phyloP scores from a whole-genome alignment of 1,140 invertebrate genomes.

The Muscidifurax raptorellus region DNA sequence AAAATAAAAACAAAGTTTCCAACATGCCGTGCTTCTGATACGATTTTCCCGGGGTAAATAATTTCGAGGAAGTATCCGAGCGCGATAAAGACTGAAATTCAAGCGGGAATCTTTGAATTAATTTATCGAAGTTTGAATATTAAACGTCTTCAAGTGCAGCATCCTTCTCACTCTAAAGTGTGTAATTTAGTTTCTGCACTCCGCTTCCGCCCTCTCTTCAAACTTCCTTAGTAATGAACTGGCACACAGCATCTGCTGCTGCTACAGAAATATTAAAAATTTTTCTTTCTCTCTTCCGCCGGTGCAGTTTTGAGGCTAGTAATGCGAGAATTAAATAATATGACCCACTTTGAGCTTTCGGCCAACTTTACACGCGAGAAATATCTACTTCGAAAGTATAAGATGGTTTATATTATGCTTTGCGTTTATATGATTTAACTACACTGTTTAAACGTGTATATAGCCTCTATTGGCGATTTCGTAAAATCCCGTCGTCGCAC shows the following conservation, averaged over 20 bases:
- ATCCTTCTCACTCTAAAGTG: conserved; percentile 42
- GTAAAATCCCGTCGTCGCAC: neutral
- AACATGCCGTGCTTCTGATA: no score
- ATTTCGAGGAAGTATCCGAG: neutral
- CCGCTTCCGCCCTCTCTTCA: neutral
- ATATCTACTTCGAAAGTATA: neutral
- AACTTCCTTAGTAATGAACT: conserved; percentile 47
- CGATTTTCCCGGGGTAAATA: neutral
- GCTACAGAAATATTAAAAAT: conserved; percentile 46
- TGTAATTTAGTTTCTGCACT: conserved; percentile 42
- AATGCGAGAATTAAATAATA: conserved; percentile 35
- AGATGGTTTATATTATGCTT: no score
- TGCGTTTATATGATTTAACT: no score
- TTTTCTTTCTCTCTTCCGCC: conserved; percentile 6
- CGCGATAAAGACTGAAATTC: conserved; percentile 35
- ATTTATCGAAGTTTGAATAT: conserved; percentile 51
- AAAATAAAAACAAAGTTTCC: no score
- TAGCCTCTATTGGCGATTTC: neutral
- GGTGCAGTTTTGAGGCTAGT: neutral
- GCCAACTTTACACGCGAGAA: neutral
- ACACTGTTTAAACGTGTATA: no score
- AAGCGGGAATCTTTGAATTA: conserved; percentile 46
- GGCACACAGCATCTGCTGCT: conserved; percentile 27
- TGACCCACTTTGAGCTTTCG: conserved; percentile 14
- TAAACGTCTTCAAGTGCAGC: conserved; percentile 42